phyloP scores from a whole-genome alignment of 1,140 invertebrate genomes.

The Achroia grisella region DNA sequence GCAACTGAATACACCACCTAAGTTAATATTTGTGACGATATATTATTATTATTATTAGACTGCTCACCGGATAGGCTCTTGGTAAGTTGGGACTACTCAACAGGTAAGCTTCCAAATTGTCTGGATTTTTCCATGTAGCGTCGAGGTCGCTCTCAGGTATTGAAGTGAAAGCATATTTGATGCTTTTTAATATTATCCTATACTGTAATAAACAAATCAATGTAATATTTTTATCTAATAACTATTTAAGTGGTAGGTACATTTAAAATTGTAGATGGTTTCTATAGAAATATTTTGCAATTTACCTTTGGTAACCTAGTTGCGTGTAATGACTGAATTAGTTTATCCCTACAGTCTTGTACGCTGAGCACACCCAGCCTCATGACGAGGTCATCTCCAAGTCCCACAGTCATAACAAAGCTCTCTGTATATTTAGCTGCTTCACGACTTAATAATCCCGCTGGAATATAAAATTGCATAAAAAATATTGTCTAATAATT shows the following conservation, averaged over 20 bases:
- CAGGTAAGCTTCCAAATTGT: constrained; percentile 61
- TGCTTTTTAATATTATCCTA: constrained; percentile 80
- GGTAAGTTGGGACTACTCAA: background rate
- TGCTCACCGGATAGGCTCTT: background rate
- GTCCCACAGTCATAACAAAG: constrained; percentile 86
- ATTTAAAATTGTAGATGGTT: too few relatives aligned
- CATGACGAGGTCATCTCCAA: constrained; percentile 91
- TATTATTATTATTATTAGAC: background rate
- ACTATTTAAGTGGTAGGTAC: too few relatives aligned
- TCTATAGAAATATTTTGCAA: background rate
- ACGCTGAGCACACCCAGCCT: constrained; percentile 83
- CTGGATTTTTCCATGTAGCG: constrained; percentile 76
- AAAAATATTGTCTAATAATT: background rate
- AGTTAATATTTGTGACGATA: too few relatives aligned
- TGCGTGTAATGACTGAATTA: constrained; percentile 80
- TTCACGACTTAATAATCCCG: constrained; percentile 78
- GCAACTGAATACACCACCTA: too few relatives aligned
- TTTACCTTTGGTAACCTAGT: constrained; percentile 81
- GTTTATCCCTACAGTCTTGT: constrained; percentile 82
- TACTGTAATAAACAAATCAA: constrained; percentile 70
- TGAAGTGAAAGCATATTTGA: constrained; percentile 80
- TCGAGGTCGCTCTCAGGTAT: constrained; percentile 79
- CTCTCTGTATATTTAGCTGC: constrained; percentile 79
- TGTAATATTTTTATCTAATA: too few relatives aligned
- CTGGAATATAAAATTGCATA: constrained; percentile 38